phyloP scores from a whole-genome alignment of 1,140 invertebrate genomes.

The Battus philenor region DNA sequence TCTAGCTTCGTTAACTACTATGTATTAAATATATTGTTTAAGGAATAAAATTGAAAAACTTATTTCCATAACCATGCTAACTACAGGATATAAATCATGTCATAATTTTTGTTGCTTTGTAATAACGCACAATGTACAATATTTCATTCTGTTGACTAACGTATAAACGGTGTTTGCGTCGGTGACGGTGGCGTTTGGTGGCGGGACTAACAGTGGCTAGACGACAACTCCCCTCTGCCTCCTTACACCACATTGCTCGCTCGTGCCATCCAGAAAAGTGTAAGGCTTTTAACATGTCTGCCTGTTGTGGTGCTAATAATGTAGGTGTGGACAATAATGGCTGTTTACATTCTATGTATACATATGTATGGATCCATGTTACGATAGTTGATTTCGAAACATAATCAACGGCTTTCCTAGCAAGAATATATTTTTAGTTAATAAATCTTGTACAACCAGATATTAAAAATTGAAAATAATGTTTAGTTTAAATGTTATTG shows the following conservation, averaged over 20 bases:
- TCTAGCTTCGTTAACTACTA: neutral
- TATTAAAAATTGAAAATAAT: no score
- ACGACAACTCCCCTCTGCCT: conserved; percentile 80
- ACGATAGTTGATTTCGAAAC: no score
- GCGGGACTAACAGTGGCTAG: conserved; percentile 79
- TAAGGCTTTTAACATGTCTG: conserved; percentile 73
- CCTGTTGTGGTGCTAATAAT: conserved; percentile 36
- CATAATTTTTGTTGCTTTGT: no score
- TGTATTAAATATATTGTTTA: no score
- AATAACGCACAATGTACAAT: no score
- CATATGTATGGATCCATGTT: no score
- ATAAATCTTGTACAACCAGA: no score
- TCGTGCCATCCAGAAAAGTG: conserved; percentile 78
- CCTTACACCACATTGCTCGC: conserved; percentile 80
- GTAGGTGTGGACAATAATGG: conserved; percentile 14
- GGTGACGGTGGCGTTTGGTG: conserved; percentile 43
- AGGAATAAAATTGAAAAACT: no score
- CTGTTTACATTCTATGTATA: no score
- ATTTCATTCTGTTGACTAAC: conserved; percentile 26
- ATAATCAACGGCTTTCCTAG: no score
- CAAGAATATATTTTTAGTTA: neutral
- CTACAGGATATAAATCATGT: neutral
- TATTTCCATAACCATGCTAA: neutral
- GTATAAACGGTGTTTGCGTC: conserved; percentile 44
- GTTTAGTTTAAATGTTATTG: no score